These are phyloP conservation scores for Ectobius pallidus DNA, from an alignment of 2,888 invertebrate species.

Conservation along the genomic window DNA sequence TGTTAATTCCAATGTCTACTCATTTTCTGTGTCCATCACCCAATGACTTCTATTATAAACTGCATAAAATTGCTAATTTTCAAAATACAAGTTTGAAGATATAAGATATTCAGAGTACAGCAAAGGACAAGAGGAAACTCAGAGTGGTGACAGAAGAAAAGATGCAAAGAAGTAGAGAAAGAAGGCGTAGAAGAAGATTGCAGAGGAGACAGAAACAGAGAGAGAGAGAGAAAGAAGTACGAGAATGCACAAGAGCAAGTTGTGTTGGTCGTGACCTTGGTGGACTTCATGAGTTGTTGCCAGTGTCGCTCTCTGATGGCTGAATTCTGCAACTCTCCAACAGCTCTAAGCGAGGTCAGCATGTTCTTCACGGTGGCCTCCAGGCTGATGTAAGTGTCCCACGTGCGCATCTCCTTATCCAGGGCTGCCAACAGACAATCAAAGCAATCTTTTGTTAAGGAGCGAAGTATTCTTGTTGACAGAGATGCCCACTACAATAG, in stretches of 20 bases:
- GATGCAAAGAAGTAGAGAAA: background rate
- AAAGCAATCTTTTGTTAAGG: too few species aligned
- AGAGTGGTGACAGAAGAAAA: background rate
- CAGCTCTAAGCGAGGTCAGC: slow-evolving; percentile 91
- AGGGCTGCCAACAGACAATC: slow-evolving; percentile 58
- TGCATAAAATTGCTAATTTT: too few species aligned
- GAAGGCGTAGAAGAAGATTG: background rate
- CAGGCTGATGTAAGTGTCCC: slow-evolving; percentile 88
- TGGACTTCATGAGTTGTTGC: slow-evolving; percentile 95
- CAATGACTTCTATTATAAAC: too few species aligned
- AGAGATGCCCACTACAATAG: too few species aligned
- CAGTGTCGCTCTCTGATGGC: slow-evolving; percentile 96
- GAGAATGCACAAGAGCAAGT: background rate
- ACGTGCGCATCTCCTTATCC: slow-evolving; percentile 95
- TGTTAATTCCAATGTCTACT: too few species aligned
- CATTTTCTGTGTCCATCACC: too few species aligned
- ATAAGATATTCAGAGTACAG: background rate
- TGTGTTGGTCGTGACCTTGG: slow-evolving; percentile 79
- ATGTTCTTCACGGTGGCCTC: slow-evolving; percentile 96
- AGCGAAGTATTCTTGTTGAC: too few species aligned
- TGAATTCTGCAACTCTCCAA: slow-evolving; percentile 94
- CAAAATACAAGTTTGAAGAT: background rate
- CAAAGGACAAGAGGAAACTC: background rate
- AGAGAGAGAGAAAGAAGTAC: background rate
- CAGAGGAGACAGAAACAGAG: background rate